A percentile compares a stretch with the other conserved stretches of the same genome.
Conservation (phyloP, 1,140 invertebrate genomes). For the Hyphantria cunea region DNA sequence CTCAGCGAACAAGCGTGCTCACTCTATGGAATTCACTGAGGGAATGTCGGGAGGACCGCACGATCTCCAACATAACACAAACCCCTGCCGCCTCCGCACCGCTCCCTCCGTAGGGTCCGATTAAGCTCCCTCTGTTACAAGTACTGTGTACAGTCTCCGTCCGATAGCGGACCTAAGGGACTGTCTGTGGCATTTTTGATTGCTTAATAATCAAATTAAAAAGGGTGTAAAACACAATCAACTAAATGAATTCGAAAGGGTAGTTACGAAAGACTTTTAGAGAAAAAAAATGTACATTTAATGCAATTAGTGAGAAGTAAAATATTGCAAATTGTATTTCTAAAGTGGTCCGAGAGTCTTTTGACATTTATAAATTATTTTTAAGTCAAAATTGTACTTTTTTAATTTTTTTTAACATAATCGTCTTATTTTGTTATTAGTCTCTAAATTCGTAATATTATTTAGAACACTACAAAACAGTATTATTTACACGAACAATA, state of each 20-base stretch:
- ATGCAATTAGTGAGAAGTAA: constrained; percentile 6
- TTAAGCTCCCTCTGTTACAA: background rate
- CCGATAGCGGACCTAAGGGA: constrained; percentile 6
- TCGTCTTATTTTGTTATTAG: too few species aligned
- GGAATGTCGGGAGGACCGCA: constrained; percentile 38
- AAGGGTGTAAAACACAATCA: constrained; percentile 20
- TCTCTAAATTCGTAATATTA: too few species aligned
- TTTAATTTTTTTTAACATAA: background rate
- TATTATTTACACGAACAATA: too few species aligned
- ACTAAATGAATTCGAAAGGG: constrained; percentile 8
- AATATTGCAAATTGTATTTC: constrained; percentile 1
- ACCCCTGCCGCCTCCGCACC: constrained; percentile 7
- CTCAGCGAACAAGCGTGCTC: constrained; percentile 27
- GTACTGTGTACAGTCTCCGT: background rate
- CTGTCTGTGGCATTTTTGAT: constrained; percentile 15
- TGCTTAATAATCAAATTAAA: constrained; percentile 31
- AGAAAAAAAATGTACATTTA: constrained; percentile 6
- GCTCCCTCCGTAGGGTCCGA: background rate
- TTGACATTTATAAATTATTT: background rate
- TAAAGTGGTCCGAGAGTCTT: background rate
- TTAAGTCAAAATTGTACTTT: background rate
- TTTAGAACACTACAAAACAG: background rate
- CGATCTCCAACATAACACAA: background rate
- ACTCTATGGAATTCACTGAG: constrained; percentile 25
- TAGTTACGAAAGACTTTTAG: background rate